Evolutionary conservation across 2,888 invertebrate genomes (phyloP).

Genomic region (Marronus borbonicus): DNA sequence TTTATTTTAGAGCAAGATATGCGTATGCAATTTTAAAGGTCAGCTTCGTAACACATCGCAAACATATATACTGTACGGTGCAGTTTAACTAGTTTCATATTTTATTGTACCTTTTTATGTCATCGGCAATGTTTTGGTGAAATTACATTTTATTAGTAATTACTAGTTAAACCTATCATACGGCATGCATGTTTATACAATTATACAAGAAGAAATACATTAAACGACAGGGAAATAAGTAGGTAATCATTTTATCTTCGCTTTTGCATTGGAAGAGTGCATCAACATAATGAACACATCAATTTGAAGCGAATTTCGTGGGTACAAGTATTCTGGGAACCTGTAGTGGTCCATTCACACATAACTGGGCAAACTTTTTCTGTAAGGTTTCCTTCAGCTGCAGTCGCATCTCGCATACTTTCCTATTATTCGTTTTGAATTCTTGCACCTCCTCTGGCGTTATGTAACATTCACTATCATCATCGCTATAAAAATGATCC

Average conservation of each 20-base stretch:
- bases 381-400: constrained; percentile 87
- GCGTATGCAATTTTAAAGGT: constrained; percentile 8
- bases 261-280: constrained; percentile 47
- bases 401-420: constrained; percentile 85
- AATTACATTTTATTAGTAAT: not conserved
- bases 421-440: constrained; percentile 86
- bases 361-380: constrained; percentile 87
- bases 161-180: constrained; percentile 12
- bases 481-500: constrained; percentile 86
- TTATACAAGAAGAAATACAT: constrained; percentile 32
- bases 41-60: constrained; percentile 6
- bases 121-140: no score
- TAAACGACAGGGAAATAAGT: constrained; percentile 22
- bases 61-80: not conserved
- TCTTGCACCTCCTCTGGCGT: constrained; percentile 91
- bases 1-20: not conserved
- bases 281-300: constrained; percentile 53
- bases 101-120: not conserved
- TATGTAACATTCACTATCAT: constrained; percentile 83
- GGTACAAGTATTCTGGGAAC: constrained; percentile 68
- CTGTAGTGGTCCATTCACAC: constrained; percentile 73
- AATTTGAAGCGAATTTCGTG: constrained; percentile 68
- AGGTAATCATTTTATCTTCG: constrained; percentile 45
- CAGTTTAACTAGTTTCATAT: constrained; percentile 6
- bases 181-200: constrained; percentile 9